These are phyloP conservation scores for Lasioglossum vierecki DNA, from an alignment of 2,888 invertebrate genomes.

Conservation along the genomic window DNA sequence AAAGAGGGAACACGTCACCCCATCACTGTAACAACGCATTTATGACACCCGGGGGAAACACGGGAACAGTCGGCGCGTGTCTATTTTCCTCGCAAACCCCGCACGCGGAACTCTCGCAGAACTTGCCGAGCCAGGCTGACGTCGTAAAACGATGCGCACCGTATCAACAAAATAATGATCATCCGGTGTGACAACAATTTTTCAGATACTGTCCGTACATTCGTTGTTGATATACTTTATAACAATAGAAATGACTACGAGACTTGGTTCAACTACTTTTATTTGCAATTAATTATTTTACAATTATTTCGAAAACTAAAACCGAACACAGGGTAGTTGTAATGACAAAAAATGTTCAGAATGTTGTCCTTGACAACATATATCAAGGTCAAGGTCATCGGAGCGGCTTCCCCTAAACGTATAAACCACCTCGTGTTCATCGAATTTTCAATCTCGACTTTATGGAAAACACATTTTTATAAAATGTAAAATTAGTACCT, in stretches of 20 bases:
- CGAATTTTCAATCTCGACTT: too few relatives aligned
- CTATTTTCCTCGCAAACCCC: not conserved
- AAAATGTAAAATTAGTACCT: too few relatives aligned
- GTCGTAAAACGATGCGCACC: slow-evolving; percentile 23
- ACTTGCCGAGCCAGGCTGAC: not conserved
- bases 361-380: too few relatives aligned
- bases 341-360: too few relatives aligned
- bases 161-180: not conserved
- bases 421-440: too few relatives aligned
- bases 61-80: not conserved
- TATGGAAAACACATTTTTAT: too few relatives aligned
- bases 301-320: too few relatives aligned
- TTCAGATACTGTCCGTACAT: not conserved
- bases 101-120: not conserved
- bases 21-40: slow-evolving; percentile 30
- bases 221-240: not conserved
- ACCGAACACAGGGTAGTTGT: too few relatives aligned
- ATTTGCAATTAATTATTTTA: too few relatives aligned
- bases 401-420: too few relatives aligned
- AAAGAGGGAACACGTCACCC: not conserved
- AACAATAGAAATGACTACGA: not conserved
- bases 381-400: too few relatives aligned
- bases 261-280: not conserved
- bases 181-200: not conserved
- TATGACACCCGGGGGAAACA: slow-evolving; percentile 17